A percentile compares a stretch with the other conserved stretches of the same genome.
phyloP scores from a whole-genome alignment of 2,888 invertebrate genomes.

The Thymelicus acteon region DNA sequence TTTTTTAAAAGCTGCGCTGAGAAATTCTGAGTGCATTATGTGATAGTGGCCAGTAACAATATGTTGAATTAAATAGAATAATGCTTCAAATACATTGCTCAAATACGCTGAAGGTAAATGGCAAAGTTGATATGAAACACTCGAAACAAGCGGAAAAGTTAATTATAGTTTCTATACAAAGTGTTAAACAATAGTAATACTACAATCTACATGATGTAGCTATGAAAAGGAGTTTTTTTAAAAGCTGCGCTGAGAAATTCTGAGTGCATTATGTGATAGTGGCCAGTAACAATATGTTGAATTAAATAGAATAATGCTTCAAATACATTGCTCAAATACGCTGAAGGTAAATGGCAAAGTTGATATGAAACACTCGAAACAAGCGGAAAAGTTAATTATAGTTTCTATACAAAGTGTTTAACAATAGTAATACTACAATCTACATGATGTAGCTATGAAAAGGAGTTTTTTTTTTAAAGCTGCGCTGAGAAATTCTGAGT shows the following conservation, averaged over 20 bases:
- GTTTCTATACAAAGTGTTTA: too few species aligned
- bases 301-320: background rate
- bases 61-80: slow-evolving; percentile 6
- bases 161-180: too few species aligned
- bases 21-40: slow-evolving; percentile 27
- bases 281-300: slow-evolving; percentile 13
- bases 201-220: too few species aligned
- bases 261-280: slow-evolving; percentile 25
- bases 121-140: too few species aligned
- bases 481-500: slow-evolving; percentile 17
- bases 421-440: background rate
- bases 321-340: background rate
- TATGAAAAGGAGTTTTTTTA: slow-evolving; percentile 24
- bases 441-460: slow-evolving; percentile 28
- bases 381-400: too few species aligned
- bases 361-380: too few species aligned
- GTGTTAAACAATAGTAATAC: background rate
- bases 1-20: slow-evolving; percentile 23
- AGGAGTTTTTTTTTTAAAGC: slow-evolving; percentile 24
- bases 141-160: too few species aligned
- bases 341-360: background rate
- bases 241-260: slow-evolving; percentile 22
- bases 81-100: background rate
- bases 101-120: background rate
- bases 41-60: slow-evolving; percentile 17